phyloP scores from a whole-genome alignment of 1,140 invertebrate species.

The Paralvinella palmiformis region DNA sequence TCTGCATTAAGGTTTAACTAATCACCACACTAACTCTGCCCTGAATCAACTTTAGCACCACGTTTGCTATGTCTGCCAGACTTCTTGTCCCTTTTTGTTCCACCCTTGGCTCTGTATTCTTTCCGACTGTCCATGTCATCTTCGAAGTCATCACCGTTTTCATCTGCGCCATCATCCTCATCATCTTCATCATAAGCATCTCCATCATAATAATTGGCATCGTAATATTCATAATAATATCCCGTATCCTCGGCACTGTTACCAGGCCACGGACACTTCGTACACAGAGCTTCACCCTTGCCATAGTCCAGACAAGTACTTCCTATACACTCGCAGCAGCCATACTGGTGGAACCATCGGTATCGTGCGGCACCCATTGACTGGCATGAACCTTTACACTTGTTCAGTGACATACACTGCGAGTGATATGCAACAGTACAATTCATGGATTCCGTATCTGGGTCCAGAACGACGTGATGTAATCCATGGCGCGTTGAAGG shows the following conservation, averaged over 20 bases:
- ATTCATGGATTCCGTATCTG: constrained; percentile 62
- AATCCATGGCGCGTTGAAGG: constrained; percentile 3
- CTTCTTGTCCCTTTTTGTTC: too few species aligned
- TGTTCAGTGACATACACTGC: constrained; percentile 81
- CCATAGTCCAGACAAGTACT: constrained; percentile 86
- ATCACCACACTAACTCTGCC: too few species aligned
- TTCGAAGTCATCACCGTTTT: not conserved
- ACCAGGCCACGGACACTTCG: not conserved
- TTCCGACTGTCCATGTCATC: too few species aligned
- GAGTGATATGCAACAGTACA: constrained; percentile 90
- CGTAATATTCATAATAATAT: not conserved
- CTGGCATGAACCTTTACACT: constrained; percentile 72
- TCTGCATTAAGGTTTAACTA: too few species aligned
- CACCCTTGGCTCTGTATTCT: too few species aligned
- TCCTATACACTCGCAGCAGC: constrained; percentile 90
- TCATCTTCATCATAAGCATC: not conserved
- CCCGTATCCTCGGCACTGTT: not conserved
- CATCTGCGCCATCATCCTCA: constrained; percentile 3
- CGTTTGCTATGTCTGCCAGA: too few species aligned
- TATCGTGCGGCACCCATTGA: constrained; percentile 70
- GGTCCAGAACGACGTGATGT: constrained; percentile 52
- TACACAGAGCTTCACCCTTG: constrained; percentile 34
- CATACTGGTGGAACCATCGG: constrained; percentile 85
- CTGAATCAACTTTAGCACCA: too few species aligned
- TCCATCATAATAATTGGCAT: not conserved